Evolutionary conservation across 2,888 invertebrate genomes (phyloP), one percentile per base, ranked within the genome.

Genomic region (Leptopilina syphax): DNA sequence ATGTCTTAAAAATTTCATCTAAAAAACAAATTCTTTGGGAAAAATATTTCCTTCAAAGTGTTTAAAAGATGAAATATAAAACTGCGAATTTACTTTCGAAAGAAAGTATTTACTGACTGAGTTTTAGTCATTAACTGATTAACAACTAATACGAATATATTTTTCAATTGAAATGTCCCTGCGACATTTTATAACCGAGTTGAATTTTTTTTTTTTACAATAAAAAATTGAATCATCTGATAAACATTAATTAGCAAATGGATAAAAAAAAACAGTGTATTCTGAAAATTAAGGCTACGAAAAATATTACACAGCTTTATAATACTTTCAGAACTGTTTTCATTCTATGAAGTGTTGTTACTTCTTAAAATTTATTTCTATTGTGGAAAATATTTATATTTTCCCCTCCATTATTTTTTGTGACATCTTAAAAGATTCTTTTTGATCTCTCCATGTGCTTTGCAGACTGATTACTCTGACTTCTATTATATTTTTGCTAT

Each of bases 391-490:
- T 66, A 73, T 65, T 27, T 79, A 57, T 27, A 66, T 80, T 50
- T 18, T 57, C 57, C 67, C 24, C 18, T 63, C 24, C 9, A 63
- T 63, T 9, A 18, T 18, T 18, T 18, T 44, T 1, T 60, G 7
- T 60, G 60, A 60, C 47, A 73, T 34, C 34, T 73, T n/a, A 34
- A 54, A 73, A n/a, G 73, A 41, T n/a, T 34, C 73, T 57, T 86
- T 86, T 85, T 84, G 88, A 88, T 86, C 83, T 88, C 88, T 92
- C 89, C 91, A 89, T 87, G 90, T 91, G 91, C 83, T 90, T 73
- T 89, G 90, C 90, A 89, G 90, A 88, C 89, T 87, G 86, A 79
- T 88, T 88, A 87, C 89, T 88, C 88, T 89, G 89, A 88, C 79
- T 85, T 83, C 77, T 81, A 77, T 81, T 78, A 13, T 70, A 27